A percentile compares a stretch with the other conserved stretches of the same genome.
Conservation (phyloP, 2,113 vertebrate genomes). For the Oncorhynchus nerka region DNA sequence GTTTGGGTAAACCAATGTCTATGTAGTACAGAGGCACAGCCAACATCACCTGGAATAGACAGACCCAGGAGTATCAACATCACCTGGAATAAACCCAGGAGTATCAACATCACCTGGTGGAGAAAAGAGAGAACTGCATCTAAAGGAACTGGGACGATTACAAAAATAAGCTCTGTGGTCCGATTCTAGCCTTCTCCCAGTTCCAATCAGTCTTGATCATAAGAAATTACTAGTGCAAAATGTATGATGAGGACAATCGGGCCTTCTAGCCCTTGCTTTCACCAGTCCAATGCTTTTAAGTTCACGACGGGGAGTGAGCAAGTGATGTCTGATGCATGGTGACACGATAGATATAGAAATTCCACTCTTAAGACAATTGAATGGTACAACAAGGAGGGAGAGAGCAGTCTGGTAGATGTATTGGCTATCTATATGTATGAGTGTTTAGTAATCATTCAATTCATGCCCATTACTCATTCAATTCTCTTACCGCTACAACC, state of each 20-base stretch:
- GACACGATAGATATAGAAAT: not conserved
- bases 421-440: not conserved
- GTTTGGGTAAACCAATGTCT: constrained; percentile 15
- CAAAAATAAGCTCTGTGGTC: not conserved
- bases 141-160: not conserved
- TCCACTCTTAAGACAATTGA: not conserved
- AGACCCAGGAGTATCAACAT: constrained; percentile 69
- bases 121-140: not conserved
- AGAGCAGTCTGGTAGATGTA: not conserved
- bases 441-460: not conserved
- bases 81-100: constrained; percentile 73
- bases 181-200: too few relatives aligned
- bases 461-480: not conserved
- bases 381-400: not conserved
- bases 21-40: constrained; percentile 45
- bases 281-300: too few relatives aligned
- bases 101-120: constrained; percentile 65
- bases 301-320: too few relatives aligned
- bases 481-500: constrained; percentile 62
- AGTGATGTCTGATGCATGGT: not conserved
- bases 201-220: too few relatives aligned
- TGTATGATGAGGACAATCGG: too few relatives aligned
- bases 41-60: constrained; percentile 68
- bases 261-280: too few relatives aligned
- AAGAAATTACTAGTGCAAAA: too few relatives aligned